Evolutionary conservation across 2,113 vertebrate genomes (phyloP).

Genomic region (Centrocercus urophasianus): DNA sequence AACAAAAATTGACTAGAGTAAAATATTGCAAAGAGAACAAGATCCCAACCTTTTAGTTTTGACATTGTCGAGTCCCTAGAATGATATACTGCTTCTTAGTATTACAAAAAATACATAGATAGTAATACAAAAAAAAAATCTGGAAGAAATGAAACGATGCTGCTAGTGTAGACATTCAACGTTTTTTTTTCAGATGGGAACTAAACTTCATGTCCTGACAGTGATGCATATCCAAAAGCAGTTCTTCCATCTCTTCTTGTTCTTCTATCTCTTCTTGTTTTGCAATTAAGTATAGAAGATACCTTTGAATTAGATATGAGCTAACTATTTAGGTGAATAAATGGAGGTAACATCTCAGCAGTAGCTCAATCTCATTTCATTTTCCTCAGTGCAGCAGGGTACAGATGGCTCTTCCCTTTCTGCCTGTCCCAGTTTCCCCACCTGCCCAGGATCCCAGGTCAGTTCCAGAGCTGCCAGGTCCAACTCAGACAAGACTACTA

Average conservation of each 20-base stretch:
- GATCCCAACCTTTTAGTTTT: background rate
- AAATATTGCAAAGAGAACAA: background rate
- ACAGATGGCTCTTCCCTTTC: background rate
- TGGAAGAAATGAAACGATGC: background rate
- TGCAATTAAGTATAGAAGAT: background rate
- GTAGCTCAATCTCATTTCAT: background rate
- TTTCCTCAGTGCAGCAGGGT: background rate
- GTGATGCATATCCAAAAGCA: background rate
- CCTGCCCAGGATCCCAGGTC: background rate
- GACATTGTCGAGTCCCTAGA: background rate
- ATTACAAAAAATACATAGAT: background rate
- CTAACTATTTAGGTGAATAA: background rate
- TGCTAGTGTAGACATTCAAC: background rate
- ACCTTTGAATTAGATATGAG: background rate
- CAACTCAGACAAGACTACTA: rapidly evolving
- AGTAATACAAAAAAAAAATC: background rate
- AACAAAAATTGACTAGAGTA: background rate
- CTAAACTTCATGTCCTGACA: background rate
- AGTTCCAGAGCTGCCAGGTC: background rate
- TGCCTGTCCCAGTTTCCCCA: background rate
- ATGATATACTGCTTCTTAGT: background rate
- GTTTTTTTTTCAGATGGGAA: background rate
- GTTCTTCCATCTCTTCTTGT: background rate
- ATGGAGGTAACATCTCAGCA: background rate
- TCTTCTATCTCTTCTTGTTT: background rate